Conservation (phyloP, 2,113 vertebrate species). For the Antechinus flavipes region DNA sequence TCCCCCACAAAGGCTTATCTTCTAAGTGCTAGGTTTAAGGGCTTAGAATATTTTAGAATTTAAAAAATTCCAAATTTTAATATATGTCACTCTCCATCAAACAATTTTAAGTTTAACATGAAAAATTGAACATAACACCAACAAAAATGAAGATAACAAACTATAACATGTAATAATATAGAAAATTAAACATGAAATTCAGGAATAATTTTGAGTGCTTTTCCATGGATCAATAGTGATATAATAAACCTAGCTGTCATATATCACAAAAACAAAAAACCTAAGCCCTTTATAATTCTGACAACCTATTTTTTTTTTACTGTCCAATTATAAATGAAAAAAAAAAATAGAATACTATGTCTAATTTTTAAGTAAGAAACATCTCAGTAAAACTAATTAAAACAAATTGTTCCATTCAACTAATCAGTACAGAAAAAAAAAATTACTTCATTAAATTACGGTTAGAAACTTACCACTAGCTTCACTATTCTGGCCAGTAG, state of each 20-base stretch:
- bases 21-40: slow-evolving; percentile 34
- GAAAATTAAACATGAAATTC: not conserved
- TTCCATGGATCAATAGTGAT: slow-evolving; percentile 5
- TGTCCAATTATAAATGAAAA: slow-evolving; percentile 11
- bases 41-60: slow-evolving; percentile 2
- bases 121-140: not conserved
- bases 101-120: not conserved
- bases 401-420: not conserved
- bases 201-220: slow-evolving; percentile 10
- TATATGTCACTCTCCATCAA: not conserved
- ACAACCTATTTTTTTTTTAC: slow-evolving; percentile 25
- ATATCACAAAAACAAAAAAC: slow-evolving; percentile 45
- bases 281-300: slow-evolving; percentile 31
- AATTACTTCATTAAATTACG: not conserved
- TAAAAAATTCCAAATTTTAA: slow-evolving; percentile 39
- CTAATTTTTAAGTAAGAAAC: slow-evolving; percentile 13
- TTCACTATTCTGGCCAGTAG: slow-evolving; percentile 83
- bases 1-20: not conserved
- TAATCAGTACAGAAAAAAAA: not conserved
- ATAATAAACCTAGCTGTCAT: slow-evolving; percentile 17
- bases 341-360: slow-evolving; percentile 2
- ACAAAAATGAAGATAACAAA: slow-evolving; percentile 13
- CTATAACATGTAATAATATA: not conserved
- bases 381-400: slow-evolving; percentile 6
- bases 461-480: slow-evolving; percentile 83